Evolutionary conservation across 2,797 vertebrate species (phyloP).

Genomic region (Phoxinus dragarum): DNA sequence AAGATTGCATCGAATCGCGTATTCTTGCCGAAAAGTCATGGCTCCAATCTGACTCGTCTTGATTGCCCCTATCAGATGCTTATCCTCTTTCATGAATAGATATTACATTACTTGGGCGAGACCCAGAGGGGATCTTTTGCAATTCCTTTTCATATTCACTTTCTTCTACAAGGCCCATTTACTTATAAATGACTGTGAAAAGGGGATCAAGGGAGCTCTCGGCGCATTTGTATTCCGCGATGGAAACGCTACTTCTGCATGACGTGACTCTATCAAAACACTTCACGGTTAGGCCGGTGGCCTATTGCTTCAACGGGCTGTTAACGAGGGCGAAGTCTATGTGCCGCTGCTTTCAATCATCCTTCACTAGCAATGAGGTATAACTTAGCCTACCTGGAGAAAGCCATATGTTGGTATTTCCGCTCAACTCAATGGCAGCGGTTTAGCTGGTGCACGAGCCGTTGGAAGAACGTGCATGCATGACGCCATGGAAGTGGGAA

Average conservation of each 20-base stretch:
- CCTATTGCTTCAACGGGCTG: constrained; percentile 38
- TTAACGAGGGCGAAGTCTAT: constrained; percentile 11
- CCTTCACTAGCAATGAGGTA: neutral
- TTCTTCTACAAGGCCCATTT: constrained; percentile 57
- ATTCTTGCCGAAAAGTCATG: constrained; percentile 49
- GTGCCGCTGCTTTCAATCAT: neutral
- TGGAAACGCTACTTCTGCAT: neutral
- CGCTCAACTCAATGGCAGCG: neutral
- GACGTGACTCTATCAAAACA: constrained; percentile 31
- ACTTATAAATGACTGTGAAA: constrained; percentile 55
- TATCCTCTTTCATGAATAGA: constrained; percentile 77
- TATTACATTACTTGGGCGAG: constrained; percentile 69
- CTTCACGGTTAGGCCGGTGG: constrained; percentile 3
- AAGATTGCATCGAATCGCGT: constrained; percentile 39
- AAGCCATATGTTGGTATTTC: neutral
- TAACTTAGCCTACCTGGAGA: neutral
- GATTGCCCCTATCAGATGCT: constrained; percentile 58
- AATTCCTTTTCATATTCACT: constrained; percentile 69
- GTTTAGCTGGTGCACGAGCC: neutral
- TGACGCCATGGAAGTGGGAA: neutral
- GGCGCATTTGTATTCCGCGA: constrained; percentile 19
- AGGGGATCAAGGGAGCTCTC: constrained; percentile 35
- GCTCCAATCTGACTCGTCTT: constrained; percentile 53
- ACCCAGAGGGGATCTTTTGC: constrained; percentile 63
- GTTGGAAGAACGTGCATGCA: neutral